A percentile compares a stretch with the other conserved stretches of the same genome.
Conservation (phyloP, 2,888 invertebrate genomes). For the Dioctria rufipes region DNA sequence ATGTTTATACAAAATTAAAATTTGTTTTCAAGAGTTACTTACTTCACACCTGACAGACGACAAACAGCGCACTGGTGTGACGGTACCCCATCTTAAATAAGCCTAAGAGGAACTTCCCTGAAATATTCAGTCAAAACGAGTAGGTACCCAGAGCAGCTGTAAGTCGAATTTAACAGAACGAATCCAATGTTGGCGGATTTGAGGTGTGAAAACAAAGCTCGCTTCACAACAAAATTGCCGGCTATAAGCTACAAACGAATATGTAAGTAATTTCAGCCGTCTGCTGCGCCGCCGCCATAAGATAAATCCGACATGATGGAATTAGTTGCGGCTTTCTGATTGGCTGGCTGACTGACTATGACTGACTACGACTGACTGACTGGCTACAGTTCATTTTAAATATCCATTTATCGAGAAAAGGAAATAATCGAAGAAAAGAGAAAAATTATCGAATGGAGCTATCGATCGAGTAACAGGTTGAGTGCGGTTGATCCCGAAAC, state of each 20-base stretch:
- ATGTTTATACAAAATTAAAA: not conserved
- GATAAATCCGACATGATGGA: not conserved
- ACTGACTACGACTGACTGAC: not conserved
- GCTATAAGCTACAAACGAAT: constrained; percentile 13
- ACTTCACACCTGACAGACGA: constrained; percentile 40
- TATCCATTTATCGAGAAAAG: constrained; percentile 16
- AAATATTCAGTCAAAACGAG: not conserved
- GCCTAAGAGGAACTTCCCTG: constrained; percentile 18
- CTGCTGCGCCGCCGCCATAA: constrained; percentile 9
- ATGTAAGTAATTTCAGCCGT: constrained; percentile 1
- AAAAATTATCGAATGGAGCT: not conserved
- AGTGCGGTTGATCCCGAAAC: constrained; percentile 2
- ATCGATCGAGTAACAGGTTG: constrained; percentile 1
- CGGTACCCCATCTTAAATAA: not conserved
- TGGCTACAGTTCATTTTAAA: constrained; percentile 27
- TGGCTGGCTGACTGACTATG: not conserved
- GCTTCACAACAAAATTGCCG: constrained; percentile 26
- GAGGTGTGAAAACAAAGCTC: constrained; percentile 44
- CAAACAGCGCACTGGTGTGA: not conserved
- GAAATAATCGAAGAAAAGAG: constrained; percentile 11
- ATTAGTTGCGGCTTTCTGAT: not conserved
- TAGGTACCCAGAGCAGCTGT: not conserved
- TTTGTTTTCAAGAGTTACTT: constrained; percentile 16
- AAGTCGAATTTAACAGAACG: constrained; percentile 39
- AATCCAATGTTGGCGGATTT: constrained; percentile 47